Evolutionary conservation across 2,113 vertebrate genomes (phyloP).

Genomic region (Platysternon megacephalum): DNA sequence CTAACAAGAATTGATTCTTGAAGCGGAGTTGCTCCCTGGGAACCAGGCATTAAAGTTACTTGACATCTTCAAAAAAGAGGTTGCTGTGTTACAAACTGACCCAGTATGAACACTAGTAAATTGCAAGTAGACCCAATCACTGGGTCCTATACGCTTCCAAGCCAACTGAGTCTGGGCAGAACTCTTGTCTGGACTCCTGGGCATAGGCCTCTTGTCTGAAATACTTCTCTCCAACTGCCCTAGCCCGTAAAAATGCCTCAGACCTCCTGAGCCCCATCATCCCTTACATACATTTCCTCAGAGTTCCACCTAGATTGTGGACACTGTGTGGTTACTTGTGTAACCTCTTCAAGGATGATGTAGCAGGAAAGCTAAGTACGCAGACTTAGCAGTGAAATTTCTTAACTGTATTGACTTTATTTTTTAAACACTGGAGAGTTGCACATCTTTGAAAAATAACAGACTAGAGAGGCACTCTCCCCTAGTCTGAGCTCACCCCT

Average conservation of each 20-base stretch:
- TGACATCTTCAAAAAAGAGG: background rate
- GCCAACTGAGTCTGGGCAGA: background rate
- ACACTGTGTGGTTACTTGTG: background rate
- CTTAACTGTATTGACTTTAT: fast-evolving
- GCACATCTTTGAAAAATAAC: background rate
- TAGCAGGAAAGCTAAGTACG: background rate
- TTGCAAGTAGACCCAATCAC: background rate
- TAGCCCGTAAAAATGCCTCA: background rate
- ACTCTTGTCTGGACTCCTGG: background rate
- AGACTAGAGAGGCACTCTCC: background rate
- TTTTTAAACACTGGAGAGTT: background rate
- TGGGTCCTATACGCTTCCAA: fast-evolving
- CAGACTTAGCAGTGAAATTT: background rate
- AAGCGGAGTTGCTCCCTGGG: background rate
- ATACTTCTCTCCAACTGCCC: background rate
- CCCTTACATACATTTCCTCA: background rate
- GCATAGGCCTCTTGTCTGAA: background rate
- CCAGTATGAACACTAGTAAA: background rate
- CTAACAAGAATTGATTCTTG: constrained; percentile 23
- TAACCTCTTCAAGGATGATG: background rate
- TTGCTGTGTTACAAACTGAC: background rate
- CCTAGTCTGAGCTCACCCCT: fast-evolving
- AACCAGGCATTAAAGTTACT: background rate
- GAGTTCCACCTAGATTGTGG: background rate
- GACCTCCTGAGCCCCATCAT: background rate